Conservation (phyloP, 2,113 vertebrate genomes). For the Steatornis caripensis region DNA sequence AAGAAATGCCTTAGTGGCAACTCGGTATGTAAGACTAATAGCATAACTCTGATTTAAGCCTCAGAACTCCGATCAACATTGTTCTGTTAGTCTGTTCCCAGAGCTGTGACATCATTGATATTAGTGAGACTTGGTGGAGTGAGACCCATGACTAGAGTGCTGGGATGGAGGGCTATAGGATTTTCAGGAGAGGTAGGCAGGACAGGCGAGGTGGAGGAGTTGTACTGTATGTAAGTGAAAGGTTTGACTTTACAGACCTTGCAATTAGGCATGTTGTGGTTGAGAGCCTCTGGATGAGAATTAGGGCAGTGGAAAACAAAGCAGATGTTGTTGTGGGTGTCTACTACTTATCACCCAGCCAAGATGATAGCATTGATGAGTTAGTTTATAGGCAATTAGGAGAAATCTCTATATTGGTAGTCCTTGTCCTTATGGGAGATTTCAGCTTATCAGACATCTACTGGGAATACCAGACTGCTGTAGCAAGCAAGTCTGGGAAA, state of each 20-base stretch:
- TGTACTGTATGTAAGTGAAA: background rate
- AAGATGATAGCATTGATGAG: background rate
- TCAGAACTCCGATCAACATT: background rate
- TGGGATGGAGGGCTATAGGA: background rate
- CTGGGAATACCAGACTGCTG: background rate
- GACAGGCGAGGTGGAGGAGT: background rate
- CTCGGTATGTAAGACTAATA: background rate
- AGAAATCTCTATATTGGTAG: background rate
- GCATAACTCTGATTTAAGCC: background rate
- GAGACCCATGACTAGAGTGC: background rate
- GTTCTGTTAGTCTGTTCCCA: background rate
- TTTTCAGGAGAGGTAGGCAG: background rate
- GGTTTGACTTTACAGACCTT: background rate
- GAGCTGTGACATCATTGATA: background rate
- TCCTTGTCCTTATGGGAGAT: background rate
- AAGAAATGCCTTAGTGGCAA: background rate
- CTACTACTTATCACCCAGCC: background rate
- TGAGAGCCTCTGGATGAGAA: background rate
- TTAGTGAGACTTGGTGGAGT: background rate
- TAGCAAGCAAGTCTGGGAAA: background rate
- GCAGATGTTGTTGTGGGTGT: background rate
- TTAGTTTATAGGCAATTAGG: background rate
- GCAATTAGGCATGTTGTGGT: background rate
- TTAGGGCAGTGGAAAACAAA: background rate
- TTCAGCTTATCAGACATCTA: background rate